Evolutionary conservation across 2,888 invertebrate genomes (phyloP).

Genomic region (Rotaria sp.): DNA sequence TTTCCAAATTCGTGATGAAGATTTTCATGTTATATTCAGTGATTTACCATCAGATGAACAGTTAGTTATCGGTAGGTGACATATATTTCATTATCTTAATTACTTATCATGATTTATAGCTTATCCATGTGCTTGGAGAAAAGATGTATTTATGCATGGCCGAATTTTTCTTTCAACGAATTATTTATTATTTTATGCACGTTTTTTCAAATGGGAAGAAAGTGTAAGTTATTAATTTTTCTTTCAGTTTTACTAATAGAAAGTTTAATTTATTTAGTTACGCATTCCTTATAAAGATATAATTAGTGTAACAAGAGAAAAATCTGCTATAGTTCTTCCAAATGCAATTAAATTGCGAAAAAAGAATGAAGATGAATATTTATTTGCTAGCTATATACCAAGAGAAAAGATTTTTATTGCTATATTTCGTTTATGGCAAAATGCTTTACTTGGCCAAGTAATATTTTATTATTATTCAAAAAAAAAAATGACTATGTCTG

Average conservation of each 20-base stretch:
- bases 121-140: not conserved
- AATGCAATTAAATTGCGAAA: slow-evolving; percentile 20
- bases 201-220: slow-evolving; percentile 15
- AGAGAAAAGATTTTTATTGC: not conserved
- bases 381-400: not conserved
- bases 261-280: no score
- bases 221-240: not conserved
- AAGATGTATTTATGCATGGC: slow-evolving; percentile 7
- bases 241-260: no score
- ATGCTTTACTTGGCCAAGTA: not conserved
- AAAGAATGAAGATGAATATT: not conserved
- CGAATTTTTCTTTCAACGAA: not conserved
- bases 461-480: not conserved
- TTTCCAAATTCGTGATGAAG: slow-evolving; percentile 18
- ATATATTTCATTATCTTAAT: not conserved
- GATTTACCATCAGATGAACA: not conserved
- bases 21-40: not conserved
- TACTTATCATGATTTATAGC: not conserved
- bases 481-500: not conserved
- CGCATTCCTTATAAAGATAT: no score
- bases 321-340: not conserved
- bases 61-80: not conserved
- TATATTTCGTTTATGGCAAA: not conserved
- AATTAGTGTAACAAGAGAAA: not conserved
- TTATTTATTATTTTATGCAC: not conserved